Conservation (phyloP, 2,888 invertebrate species). For the Ophonus ardosiacus region DNA sequence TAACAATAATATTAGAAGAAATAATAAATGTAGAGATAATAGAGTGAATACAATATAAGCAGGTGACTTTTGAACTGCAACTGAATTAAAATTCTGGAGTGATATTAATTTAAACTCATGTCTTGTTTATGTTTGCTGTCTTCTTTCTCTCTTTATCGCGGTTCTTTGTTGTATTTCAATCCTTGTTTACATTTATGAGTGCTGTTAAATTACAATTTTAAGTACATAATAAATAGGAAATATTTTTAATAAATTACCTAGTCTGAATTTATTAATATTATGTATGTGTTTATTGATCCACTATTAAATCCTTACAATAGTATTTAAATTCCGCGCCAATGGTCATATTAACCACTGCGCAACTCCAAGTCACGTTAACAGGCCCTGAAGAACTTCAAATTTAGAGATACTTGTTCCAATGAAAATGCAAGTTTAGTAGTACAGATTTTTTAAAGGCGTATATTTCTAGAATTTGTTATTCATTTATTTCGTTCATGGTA, state of each 20-base stretch:
- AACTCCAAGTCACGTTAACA: neutral
- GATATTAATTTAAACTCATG: neutral
- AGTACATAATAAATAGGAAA: neutral
- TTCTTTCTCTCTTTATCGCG: neutral
- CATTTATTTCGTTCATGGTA: constrained; percentile 39
- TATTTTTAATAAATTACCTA: neutral
- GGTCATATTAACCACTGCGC: neutral
- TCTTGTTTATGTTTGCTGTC: neutral
- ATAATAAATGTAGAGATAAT: neutral
- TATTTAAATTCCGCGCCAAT: neutral
- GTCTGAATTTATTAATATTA: neutral
- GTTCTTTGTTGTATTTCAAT: neutral
- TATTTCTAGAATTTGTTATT: constrained; percentile 12
- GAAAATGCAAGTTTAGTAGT: neutral
- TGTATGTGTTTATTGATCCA: no score
- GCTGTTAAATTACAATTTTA: neutral
- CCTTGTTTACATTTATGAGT: neutral
- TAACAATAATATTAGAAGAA: constrained; percentile 6
- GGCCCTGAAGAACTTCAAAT: neutral
- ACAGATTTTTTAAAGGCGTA: no score
- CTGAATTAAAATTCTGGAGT: neutral
- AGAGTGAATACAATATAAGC: neutral
- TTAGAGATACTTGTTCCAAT: neutral
- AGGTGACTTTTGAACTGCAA: neutral
- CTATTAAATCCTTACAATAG: no score